Evolutionary conservation across 2,888 invertebrate species (phyloP).

Genomic region (Chrysina gloriosa): DNA sequence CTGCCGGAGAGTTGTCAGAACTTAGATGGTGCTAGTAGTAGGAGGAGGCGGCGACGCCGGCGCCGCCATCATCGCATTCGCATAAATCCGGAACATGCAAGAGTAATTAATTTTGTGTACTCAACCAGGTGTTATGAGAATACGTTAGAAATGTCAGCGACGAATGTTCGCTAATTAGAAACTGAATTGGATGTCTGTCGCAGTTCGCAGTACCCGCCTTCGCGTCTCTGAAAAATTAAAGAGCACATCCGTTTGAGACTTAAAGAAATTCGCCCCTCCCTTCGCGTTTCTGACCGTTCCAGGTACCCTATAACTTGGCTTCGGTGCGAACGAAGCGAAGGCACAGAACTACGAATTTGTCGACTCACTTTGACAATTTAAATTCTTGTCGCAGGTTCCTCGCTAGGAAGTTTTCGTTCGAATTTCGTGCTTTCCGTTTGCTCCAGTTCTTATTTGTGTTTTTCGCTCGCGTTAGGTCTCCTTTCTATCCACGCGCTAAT

Average conservation of each 20-base stretch:
- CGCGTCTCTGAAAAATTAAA: slow-evolving; percentile 28
- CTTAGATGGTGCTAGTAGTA: slow-evolving; percentile 6
- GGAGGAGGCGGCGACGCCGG: background rate
- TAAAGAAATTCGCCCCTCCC: slow-evolving; percentile 3
- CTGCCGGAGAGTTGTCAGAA: background rate
- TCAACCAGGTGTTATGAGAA: slow-evolving; percentile 46
- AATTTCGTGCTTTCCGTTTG: too few species aligned
- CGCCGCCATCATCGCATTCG: slow-evolving; percentile 10
- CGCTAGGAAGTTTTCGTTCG: background rate
- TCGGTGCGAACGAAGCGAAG: background rate
- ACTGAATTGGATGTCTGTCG: slow-evolving; percentile 36
- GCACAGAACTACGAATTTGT: slow-evolving; percentile 9
- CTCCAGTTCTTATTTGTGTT: slow-evolving; percentile 13
- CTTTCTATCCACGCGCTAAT: background rate
- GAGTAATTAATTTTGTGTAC: slow-evolving; percentile 47
- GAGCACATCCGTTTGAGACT: slow-evolving; percentile 18
- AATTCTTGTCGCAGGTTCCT: slow-evolving; percentile 2
- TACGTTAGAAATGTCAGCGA: slow-evolving; percentile 51
- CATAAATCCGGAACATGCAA: slow-evolving; percentile 37
- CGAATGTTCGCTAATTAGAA: slow-evolving; percentile 53
- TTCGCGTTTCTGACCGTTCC: too few species aligned
- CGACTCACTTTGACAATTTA: slow-evolving; percentile 30
- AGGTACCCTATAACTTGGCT: slow-evolving; percentile 5
- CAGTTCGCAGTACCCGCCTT: slow-evolving; percentile 24
- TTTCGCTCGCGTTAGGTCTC: background rate